A percentile compares a stretch with the other conserved stretches of the same genome.
Evolutionary conservation across 2,888 invertebrate genomes (phyloP).

Genomic region (Strigamia crassipes): DNA sequence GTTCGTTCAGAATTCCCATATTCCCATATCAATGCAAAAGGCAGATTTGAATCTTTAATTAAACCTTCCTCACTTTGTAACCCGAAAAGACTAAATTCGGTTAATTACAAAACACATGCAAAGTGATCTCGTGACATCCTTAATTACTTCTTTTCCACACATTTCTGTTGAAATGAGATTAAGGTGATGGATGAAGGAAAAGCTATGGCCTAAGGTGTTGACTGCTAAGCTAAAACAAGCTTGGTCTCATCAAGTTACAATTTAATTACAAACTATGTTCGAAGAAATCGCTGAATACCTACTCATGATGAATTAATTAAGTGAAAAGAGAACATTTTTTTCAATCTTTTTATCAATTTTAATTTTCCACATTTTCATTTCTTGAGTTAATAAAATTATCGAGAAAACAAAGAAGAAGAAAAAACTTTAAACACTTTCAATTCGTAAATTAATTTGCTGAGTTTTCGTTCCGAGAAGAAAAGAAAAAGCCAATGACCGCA

Average conservation of each 20-base stretch:
- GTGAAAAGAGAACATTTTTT: neutral
- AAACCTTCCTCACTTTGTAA: neutral
- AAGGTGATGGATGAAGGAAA: constrained; percentile 23
- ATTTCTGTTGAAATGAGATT: constrained; percentile 20
- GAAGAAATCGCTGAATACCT: neutral
- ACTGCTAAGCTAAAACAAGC: constrained; percentile 15
- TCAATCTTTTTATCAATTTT: neutral
- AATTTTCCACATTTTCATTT: neutral
- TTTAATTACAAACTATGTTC: neutral
- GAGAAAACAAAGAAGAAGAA: neutral
- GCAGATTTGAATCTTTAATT: constrained; percentile 32
- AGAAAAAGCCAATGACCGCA: constrained; percentile 1
- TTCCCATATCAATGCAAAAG: constrained; percentile 1
- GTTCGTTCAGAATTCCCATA: neutral
- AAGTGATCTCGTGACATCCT: constrained; percentile 22
- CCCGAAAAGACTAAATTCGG: constrained; percentile 11
- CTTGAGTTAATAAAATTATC: neutral
- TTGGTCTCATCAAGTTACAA: neutral
- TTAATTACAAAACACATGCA: constrained; percentile 6
- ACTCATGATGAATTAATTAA: neutral
- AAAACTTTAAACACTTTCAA: neutral
- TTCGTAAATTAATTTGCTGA: constrained; percentile 1
- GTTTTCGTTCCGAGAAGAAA: neutral
- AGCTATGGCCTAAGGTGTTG: constrained; percentile 5
- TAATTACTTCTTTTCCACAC: constrained; percentile 36